Base-by-base conservation (phyloP, 2,113 vertebrate genomes). In the Pristiophorus japonicus region DNA sequence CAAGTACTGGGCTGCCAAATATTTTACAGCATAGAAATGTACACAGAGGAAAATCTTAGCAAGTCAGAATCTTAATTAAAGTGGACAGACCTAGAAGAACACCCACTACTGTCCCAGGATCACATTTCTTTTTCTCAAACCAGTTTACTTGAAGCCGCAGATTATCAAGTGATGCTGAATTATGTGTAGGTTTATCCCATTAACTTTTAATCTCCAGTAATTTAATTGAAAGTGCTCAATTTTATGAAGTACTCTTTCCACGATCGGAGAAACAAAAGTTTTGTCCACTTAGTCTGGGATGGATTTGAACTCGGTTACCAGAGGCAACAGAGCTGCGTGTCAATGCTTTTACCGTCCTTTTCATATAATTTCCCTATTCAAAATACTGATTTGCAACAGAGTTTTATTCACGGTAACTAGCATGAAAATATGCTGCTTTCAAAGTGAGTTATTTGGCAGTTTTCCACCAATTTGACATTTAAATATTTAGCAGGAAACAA, bases 1-100 rank as follows among this genome's bases (percentile, higher is more conserved):
- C 27, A 90, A 22, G 18, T 81, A 42, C 38, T 81, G 78, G 78
- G 4, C 38, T 81, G 38, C 38, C 38, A 81, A 55, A 62, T 16
- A 90, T 90, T 51, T 88, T 59, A 55, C 34, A 87, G 22, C 47
- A 88, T 34, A 59, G 87, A n/a, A n/a, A n/a, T n/a, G n/a, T n/a
- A n/a, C n/a, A n/a, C n/a, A n/a, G 51, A 90, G 87, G 51, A 90
- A 62, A 90, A 90, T 34, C 87, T 90, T 59, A 90, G 84, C 45
- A 87, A n/a, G 55, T 62, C 87, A 90, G 51, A 59, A 90, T 90
- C 87, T 12, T 34, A 11, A 90, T 34, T 62, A 59, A 90, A 24
- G 81, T 51, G 20, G 20, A 7, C 16, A 11, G 45, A 51, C 45
- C 18, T 5, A 45, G 18, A 24, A 24, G 38, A 47, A 22, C 42